These are phyloP conservation scores for Laspeyria flexula DNA, from an alignment of 2,888 invertebrate species.

Conservation along the genomic window DNA sequence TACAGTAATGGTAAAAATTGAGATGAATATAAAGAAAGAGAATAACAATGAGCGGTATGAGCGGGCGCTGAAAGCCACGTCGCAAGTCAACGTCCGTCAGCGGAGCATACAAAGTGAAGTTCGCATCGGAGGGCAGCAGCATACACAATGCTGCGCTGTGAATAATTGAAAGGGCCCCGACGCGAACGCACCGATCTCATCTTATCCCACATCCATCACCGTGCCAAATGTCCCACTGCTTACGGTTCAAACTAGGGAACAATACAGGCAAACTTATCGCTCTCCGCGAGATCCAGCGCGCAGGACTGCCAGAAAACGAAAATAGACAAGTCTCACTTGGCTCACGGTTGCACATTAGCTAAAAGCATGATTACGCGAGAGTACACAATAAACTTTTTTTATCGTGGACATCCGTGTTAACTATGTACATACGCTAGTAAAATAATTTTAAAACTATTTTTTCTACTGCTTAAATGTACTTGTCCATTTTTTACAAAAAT, in stretches of 20 bases:
- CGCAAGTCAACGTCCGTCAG: constrained; percentile 47
- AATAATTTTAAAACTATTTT: too few species aligned
- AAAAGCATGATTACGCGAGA: background rate
- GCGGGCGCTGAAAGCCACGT: constrained; percentile 24
- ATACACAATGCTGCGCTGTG: constrained; percentile 64
- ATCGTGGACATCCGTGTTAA: background rate
- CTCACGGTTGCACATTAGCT: background rate
- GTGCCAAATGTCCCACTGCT: constrained; percentile 21
- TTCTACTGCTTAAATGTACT: too few species aligned
- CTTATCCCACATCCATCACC: constrained; percentile 51
- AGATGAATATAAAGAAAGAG: constrained; percentile 3
- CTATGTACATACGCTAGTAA: background rate
- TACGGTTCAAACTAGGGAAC: constrained; percentile 42
- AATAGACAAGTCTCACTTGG: constrained; percentile 6
- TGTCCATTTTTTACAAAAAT: too few species aligned
- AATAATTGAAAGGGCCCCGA: constrained; percentile 72
- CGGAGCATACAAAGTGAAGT: constrained; percentile 48
- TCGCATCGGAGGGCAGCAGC: constrained; percentile 50
- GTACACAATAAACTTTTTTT: background rate
- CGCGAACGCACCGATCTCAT: constrained; percentile 56
- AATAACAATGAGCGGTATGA: constrained; percentile 1
- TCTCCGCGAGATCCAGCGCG: constrained; percentile 62
- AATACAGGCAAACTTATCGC: constrained; percentile 43
- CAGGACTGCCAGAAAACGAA: constrained; percentile 12
- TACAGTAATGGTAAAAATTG: constrained; percentile 3